phyloP scores from a whole-genome alignment of 2,797 vertebrate genomes.

The Rhabdophis nuchalis region DNA sequence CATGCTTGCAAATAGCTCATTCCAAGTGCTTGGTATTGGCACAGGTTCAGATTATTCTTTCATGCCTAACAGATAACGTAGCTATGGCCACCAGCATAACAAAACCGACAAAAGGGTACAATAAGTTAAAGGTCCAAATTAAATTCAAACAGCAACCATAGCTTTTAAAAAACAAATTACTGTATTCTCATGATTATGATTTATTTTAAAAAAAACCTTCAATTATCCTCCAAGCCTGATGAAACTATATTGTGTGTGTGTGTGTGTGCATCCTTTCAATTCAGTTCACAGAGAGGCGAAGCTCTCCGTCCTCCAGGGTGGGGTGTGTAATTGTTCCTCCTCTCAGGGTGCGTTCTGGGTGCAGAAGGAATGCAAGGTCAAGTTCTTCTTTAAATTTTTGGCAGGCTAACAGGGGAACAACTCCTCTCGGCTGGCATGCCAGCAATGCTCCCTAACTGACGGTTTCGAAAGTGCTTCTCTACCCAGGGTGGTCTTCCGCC shows the following conservation, averaged over 20 bases:
- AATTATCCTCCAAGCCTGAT: not conserved
- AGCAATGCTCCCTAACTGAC: slow-evolving; percentile 15
- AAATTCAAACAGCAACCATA: not conserved
- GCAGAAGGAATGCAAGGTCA: not conserved
- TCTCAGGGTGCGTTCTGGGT: not conserved
- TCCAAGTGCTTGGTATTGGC: slow-evolving; percentile 12
- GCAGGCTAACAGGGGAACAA: slow-evolving; percentile 12
- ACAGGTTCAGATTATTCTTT: not conserved
- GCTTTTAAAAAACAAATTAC: not conserved
- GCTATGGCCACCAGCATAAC: slow-evolving; percentile 10
- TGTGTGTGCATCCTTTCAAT: not conserved
- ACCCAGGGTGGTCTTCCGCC: slow-evolving; percentile 13
- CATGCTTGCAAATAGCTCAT: not conserved
- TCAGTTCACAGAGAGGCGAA: slow-evolving; percentile 7
- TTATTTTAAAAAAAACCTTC: not conserved
- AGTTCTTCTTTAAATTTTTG: slow-evolving; percentile 17
- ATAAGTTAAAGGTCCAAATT: not conserved
- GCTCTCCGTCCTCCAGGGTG: not conserved
- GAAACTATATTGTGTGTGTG: too few relatives aligned
- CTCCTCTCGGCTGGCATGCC: not conserved
- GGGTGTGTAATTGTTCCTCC: not conserved
- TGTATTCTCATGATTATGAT: not conserved
- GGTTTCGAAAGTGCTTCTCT: not conserved
- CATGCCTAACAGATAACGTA: not conserved
- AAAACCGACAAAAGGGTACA: not conserved